These are phyloP conservation scores for Gymnothorax reevesii DNA, from an alignment of 2,797 vertebrate species.

Conservation along the genomic window DNA sequence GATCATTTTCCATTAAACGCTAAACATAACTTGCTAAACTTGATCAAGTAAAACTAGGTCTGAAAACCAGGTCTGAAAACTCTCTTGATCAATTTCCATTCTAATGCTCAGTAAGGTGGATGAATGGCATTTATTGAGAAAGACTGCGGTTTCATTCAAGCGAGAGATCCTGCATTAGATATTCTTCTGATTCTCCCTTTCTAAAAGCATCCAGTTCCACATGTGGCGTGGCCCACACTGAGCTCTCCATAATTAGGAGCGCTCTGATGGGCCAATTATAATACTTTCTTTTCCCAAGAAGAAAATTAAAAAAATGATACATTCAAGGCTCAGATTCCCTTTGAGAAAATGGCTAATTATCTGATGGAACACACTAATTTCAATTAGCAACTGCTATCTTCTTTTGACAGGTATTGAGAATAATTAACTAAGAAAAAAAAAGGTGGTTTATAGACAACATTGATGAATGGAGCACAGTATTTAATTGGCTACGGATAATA, in stretches of 20 bases:
- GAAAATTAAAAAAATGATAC: background rate
- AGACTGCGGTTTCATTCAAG: background rate
- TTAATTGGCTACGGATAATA: background rate
- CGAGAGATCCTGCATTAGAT: background rate
- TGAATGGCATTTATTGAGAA: background rate
- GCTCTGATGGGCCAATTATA: constrained; percentile 34
- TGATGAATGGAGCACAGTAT: background rate
- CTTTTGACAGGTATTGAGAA: constrained; percentile 7
- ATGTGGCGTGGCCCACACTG: constrained; percentile 12
- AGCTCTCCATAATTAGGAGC: constrained; percentile 32
- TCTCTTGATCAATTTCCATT: too few species aligned
- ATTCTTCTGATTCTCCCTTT: constrained; percentile 23
- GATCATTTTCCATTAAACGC: too few species aligned
- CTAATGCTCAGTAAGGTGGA: background rate
- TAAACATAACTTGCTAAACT: too few species aligned
- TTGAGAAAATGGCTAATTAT: constrained; percentile 25
- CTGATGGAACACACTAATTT: constrained; percentile 18
- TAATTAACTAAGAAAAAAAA: background rate
- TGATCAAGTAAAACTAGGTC: too few species aligned
- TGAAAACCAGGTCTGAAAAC: too few species aligned
- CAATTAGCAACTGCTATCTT: constrained; percentile 13
- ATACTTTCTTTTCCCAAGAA: constrained; percentile 15
- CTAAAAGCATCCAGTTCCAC: constrained; percentile 34
- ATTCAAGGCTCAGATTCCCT: constrained; percentile 18
- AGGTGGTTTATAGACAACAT: background rate